These are phyloP conservation scores for Mormyrops boulengeri DNA, from an alignment of 2,797 vertebrate species.

Conservation along the genomic window DNA sequence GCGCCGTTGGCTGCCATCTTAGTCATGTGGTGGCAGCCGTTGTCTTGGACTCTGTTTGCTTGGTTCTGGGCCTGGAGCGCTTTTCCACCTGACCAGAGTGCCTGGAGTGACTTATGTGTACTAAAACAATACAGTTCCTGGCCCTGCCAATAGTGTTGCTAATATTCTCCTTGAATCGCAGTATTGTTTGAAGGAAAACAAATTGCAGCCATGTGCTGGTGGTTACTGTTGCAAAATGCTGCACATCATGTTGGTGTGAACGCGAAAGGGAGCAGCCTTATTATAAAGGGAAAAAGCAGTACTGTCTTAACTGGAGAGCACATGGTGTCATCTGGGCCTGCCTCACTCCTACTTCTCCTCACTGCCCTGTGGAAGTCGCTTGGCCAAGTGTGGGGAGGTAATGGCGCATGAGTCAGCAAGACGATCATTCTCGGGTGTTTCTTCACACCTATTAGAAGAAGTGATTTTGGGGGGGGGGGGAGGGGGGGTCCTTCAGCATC, in stretches of 20 bases:
- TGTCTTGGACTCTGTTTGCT: background rate
- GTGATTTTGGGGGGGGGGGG: background rate
- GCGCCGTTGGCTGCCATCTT: background rate
- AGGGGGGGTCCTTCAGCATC: background rate
- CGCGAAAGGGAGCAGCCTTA: background rate
- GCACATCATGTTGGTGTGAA: background rate
- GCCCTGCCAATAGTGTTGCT: background rate
- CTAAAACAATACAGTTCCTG: background rate
- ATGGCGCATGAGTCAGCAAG: background rate
- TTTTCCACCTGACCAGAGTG: background rate
- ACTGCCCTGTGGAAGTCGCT: background rate
- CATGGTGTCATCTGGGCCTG: background rate
- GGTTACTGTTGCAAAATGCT: background rate
- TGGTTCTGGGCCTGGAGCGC: background rate
- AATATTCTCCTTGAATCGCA: background rate
- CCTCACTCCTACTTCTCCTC: background rate
- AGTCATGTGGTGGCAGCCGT: background rate
- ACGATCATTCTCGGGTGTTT: background rate
- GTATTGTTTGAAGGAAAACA: background rate
- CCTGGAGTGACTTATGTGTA: background rate
- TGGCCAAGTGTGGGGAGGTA: background rate
- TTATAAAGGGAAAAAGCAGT: background rate
- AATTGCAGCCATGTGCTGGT: background rate
- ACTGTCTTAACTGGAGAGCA: background rate
- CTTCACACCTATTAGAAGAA: background rate